Evolutionary conservation across 1,140 invertebrate genomes (phyloP).

Genomic region (Vollenhovia emeryi): DNA sequence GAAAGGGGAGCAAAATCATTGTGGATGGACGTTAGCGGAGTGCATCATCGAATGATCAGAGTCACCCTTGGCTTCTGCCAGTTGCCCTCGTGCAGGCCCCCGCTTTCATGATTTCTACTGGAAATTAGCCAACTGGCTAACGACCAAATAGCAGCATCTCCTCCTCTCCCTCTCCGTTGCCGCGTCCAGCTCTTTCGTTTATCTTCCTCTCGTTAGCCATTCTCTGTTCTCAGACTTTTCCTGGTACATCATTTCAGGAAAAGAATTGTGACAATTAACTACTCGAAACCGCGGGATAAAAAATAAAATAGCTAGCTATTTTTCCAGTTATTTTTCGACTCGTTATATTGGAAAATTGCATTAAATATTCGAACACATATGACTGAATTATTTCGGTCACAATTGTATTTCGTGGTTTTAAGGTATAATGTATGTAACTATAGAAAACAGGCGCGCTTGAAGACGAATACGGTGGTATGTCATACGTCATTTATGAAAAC

Average conservation of each 20-base stretch:
- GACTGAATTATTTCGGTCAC: constrained; percentile 13
- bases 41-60: constrained; percentile 84
- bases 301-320: too few relatives aligned
- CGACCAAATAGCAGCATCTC: constrained; percentile 83
- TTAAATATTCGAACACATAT: not conserved
- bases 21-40: constrained; percentile 77
- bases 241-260: not conserved
- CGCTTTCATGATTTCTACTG: constrained; percentile 84
- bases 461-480: not conserved
- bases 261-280: not conserved
- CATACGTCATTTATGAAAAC: not conserved
- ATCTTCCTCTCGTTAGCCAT: constrained; percentile 35
- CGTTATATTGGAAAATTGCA: constrained; percentile 18
- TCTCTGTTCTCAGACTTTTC: not conserved
- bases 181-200: constrained; percentile 40
- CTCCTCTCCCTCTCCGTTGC: constrained; percentile 42
- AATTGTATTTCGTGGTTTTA: not conserved
- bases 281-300: not conserved
- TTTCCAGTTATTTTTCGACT: constrained; percentile 40
- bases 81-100: constrained; percentile 68
- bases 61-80: constrained; percentile 68
- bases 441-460: not conserved
- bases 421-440: not conserved
- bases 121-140: constrained; percentile 86
- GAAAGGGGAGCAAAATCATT: constrained; percentile 84